phyloP scores from a whole-genome alignment of 2,888 invertebrate species.

The Hydropsyche betteni region DNA sequence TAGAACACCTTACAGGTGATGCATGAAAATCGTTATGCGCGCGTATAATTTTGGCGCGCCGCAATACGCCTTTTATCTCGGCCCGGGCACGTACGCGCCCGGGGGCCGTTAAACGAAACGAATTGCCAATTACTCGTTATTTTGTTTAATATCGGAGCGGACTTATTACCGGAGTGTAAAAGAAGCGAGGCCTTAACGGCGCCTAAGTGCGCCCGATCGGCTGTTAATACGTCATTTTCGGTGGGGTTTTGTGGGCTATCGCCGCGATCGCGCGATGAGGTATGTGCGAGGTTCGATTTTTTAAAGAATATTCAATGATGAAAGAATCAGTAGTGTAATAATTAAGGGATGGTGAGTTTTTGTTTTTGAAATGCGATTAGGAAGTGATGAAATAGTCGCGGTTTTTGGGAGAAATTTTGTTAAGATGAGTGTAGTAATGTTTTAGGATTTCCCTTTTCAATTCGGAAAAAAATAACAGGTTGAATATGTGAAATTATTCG shows the following conservation, averaged over 20 bases:
- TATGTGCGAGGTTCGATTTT: neutral
- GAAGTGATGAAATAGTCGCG: too few species aligned
- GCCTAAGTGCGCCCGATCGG: neutral
- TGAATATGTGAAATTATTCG: too few species aligned
- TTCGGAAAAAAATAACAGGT: too few species aligned
- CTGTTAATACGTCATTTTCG: neutral
- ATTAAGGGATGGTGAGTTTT: too few species aligned
- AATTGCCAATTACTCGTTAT: constrained; percentile 47
- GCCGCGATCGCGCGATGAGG: neutral
- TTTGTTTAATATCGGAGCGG: constrained; percentile 39
- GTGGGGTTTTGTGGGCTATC: neutral
- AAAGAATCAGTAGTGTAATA: neutral
- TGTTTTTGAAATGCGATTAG: too few species aligned
- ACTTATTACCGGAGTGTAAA: neutral
- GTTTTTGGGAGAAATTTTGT: too few species aligned
- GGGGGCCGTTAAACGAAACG: constrained; percentile 43
- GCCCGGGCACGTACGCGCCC: constrained; percentile 46
- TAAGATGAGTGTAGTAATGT: too few species aligned
- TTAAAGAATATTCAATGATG: neutral
- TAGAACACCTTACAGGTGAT: constrained; percentile 67
- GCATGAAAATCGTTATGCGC: constrained; percentile 68
- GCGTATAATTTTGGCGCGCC: constrained; percentile 68
- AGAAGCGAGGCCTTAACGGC: constrained; percentile 10
- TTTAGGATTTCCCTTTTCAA: too few species aligned
- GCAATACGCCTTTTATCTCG: constrained; percentile 66